These are phyloP conservation scores for Serilophus lunatus DNA, from an alignment of 2,113 vertebrate genomes.

Conservation along the genomic window DNA sequence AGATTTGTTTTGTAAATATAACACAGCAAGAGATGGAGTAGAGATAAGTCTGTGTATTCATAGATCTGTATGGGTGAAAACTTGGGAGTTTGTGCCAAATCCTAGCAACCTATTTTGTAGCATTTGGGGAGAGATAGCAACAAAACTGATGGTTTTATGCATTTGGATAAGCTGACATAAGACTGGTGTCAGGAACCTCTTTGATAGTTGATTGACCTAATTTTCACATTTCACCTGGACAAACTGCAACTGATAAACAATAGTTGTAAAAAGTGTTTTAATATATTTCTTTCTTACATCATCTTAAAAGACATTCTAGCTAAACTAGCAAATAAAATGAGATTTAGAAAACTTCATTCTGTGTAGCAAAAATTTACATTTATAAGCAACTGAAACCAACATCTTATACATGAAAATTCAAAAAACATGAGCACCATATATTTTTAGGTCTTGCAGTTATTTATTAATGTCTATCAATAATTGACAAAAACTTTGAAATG, in stretches of 20 bases:
- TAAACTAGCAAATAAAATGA: neutral
- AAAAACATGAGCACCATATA: neutral
- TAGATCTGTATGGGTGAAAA: neutral
- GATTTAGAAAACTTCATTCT: neutral
- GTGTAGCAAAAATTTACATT: neutral
- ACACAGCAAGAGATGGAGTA: neutral
- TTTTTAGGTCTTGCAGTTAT: neutral
- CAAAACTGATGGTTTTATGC: neutral
- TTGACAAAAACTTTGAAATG: neutral
- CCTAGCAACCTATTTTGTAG: neutral
- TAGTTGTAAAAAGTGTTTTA: neutral
- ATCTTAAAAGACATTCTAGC: neutral
- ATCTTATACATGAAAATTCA: neutral
- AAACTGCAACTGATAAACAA: neutral
- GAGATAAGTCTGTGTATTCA: neutral
- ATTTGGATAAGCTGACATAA: neutral
- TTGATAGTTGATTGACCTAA: neutral
- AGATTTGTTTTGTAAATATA: neutral
- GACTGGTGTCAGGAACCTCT: neutral
- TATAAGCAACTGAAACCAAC: neutral
- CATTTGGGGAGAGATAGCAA: accelerated
- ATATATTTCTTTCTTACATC: neutral
- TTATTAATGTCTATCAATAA: neutral
- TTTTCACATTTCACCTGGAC: neutral
- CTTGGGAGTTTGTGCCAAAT: neutral